A percentile compares a stretch with the other conserved stretches of the same genome.
These are phyloP conservation scores for Cosmorhoe ocellata DNA, from an alignment of 2,888 invertebrate genomes.

Conservation along the genomic window DNA sequence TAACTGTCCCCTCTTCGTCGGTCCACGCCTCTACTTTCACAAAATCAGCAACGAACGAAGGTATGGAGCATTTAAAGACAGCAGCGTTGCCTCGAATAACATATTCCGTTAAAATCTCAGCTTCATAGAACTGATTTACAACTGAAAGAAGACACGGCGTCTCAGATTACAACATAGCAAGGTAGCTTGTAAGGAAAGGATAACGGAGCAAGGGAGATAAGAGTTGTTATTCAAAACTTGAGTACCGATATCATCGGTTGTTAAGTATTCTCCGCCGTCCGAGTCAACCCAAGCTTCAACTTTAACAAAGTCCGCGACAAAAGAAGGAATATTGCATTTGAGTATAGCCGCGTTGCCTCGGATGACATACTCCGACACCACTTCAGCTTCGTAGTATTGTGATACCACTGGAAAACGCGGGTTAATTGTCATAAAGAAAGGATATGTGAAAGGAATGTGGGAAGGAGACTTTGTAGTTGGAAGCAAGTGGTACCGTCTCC, in stretches of 20 bases:
- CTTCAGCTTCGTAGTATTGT: slow-evolving; percentile 94
- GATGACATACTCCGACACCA: slow-evolving; percentile 94
- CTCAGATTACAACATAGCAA: slow-evolving; percentile 17
- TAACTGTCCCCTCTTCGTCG: slow-evolving; percentile 85
- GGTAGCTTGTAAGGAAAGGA: slow-evolving; percentile 22
- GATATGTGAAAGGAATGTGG: slow-evolving; percentile 27
- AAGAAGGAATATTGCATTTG: slow-evolving; percentile 94
- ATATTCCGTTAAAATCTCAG: slow-evolving; percentile 94
- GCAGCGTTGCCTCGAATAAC: slow-evolving; percentile 95
- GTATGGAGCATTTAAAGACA: slow-evolving; percentile 94
- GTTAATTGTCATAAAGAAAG: slow-evolving; percentile 15
- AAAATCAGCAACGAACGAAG: slow-evolving; percentile 95
- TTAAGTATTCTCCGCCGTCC: slow-evolving; percentile 86
- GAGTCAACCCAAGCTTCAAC: slow-evolving; percentile 91
- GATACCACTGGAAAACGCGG: slow-evolving; percentile 87
- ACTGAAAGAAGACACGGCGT: slow-evolving; percentile 52
- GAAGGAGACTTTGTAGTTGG: slow-evolving; percentile 16
- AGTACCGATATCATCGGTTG: slow-evolving; percentile 88
- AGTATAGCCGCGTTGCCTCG: slow-evolving; percentile 93
- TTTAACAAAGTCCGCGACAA: slow-evolving; percentile 94
- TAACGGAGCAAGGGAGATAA: slow-evolving; percentile 27
- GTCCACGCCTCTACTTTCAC: slow-evolving; percentile 94
- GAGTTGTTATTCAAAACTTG: slow-evolving; percentile 29
- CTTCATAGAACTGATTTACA: slow-evolving; percentile 94
- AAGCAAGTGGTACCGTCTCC: slow-evolving; percentile 58